Evolutionary conservation across 2,797 vertebrate genomes (phyloP).

Genomic region (Poeciliopsis turneri): DNA sequence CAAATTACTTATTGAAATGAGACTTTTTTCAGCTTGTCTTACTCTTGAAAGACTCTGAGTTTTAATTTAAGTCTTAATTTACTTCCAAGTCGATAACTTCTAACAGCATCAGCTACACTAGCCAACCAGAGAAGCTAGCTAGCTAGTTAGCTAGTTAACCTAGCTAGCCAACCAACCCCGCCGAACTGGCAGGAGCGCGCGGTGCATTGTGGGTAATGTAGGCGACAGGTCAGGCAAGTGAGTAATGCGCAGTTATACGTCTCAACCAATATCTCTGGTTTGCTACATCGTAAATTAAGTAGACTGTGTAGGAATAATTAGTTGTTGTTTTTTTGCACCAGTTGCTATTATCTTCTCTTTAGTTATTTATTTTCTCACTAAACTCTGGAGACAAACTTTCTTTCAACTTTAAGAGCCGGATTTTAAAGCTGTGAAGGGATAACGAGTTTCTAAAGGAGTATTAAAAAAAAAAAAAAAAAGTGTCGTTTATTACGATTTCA

Average conservation of each 20-base stretch:
- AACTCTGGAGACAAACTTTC: not conserved
- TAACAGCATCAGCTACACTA: not conserved
- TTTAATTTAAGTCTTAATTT: not conserved
- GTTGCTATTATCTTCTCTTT: not conserved
- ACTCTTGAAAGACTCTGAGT: not conserved
- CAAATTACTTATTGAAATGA: not conserved
- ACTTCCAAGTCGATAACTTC: not conserved
- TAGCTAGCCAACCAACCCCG: not conserved
- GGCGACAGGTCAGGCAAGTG: not conserved
- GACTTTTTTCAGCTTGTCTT: not conserved
- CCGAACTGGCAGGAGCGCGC: not conserved
- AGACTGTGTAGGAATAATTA: not conserved
- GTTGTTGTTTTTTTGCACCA: not conserved
- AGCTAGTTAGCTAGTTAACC: not conserved
- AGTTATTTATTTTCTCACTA: not conserved
- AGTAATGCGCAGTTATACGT: not conserved
- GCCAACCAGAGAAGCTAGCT: not conserved
- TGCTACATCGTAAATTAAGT: not conserved
- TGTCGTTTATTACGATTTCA: not conserved
- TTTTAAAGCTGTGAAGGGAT: not conserved
- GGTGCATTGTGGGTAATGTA: constrained; percentile 17
- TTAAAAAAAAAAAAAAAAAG: too few relatives aligned
- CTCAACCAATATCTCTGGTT: not conserved
- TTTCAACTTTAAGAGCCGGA: not conserved
- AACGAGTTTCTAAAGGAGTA: not conserved